phyloP scores from a whole-genome alignment of 2,113 vertebrate species.

The Phyllostomus hastatus region DNA sequence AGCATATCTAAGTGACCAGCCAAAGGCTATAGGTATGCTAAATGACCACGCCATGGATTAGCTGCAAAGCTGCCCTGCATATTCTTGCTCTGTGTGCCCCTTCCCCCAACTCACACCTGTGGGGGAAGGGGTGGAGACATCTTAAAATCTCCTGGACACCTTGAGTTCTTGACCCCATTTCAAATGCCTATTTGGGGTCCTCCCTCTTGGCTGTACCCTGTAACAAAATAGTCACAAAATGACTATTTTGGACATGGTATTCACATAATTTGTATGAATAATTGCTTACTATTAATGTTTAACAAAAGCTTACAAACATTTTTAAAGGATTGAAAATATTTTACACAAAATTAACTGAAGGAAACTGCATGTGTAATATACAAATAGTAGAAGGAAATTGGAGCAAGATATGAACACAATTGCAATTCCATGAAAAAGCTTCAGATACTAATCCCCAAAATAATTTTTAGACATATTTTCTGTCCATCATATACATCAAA shows the following conservation, averaged over 20 bases:
- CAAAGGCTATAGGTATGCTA: too few relatives aligned
- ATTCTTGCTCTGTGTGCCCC: too few relatives aligned
- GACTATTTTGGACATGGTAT: background rate
- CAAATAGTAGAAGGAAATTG: background rate
- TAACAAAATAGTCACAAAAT: too few relatives aligned
- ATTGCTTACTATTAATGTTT: background rate
- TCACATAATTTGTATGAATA: background rate
- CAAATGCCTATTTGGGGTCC: too few relatives aligned
- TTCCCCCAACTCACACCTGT: too few relatives aligned
- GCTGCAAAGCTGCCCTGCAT: too few relatives aligned
- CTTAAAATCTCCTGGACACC: too few relatives aligned
- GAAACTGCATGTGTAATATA: background rate
- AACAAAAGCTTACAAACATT: background rate
- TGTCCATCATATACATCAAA: background rate
- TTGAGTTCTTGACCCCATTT: too few relatives aligned
- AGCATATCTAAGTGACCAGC: too few relatives aligned
- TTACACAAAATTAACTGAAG: background rate
- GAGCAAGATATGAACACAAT: background rate
- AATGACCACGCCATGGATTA: too few relatives aligned
- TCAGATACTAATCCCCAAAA: background rate
- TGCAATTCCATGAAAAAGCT: background rate
- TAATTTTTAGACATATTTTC: background rate
- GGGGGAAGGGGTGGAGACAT: too few relatives aligned
- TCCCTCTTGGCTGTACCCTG: too few relatives aligned
- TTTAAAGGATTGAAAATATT: background rate